A percentile compares a stretch with the other conserved stretches of the same genome.
These are phyloP conservation scores for Cantharis nigra DNA, from an alignment of 2,888 invertebrate species.

Conservation along the genomic window DNA sequence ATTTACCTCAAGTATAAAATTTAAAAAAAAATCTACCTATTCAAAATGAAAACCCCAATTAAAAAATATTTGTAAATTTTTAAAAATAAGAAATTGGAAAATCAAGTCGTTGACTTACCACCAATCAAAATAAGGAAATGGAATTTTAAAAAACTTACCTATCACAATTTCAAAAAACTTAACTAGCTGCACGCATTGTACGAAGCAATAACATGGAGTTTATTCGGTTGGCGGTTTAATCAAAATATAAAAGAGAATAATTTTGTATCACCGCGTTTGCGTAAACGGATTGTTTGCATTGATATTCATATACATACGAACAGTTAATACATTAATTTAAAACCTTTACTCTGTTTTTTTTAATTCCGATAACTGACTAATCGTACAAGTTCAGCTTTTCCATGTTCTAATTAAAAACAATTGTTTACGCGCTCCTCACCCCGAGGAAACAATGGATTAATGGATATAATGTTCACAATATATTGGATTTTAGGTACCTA, in stretches of 20 bases:
- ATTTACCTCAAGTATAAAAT: background rate
- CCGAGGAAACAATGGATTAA: background rate
- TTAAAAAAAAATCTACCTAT: background rate
- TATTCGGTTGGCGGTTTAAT: background rate
- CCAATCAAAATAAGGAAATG: background rate
- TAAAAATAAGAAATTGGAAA: too few species aligned
- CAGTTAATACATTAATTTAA: constrained; percentile 2
- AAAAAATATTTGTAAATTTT: too few species aligned
- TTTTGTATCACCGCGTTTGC: constrained; percentile 19
- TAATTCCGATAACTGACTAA: background rate
- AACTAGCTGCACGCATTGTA: background rate
- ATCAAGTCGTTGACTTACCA: too few species aligned
- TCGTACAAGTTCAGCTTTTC: background rate
- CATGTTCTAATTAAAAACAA: background rate
- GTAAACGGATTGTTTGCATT: constrained; percentile 26
- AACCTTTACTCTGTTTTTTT: background rate
- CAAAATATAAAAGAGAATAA: constrained; percentile 5
- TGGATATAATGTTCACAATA: background rate
- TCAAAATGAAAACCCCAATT: too few species aligned
- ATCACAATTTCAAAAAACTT: background rate
- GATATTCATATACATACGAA: constrained; percentile 1
- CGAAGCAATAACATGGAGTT: background rate
- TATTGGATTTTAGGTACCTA: background rate
- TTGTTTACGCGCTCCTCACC: background rate
- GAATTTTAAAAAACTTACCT: background rate